Conservation (phyloP, 2,888 invertebrate species). For the Morinoia aosen region DNA sequence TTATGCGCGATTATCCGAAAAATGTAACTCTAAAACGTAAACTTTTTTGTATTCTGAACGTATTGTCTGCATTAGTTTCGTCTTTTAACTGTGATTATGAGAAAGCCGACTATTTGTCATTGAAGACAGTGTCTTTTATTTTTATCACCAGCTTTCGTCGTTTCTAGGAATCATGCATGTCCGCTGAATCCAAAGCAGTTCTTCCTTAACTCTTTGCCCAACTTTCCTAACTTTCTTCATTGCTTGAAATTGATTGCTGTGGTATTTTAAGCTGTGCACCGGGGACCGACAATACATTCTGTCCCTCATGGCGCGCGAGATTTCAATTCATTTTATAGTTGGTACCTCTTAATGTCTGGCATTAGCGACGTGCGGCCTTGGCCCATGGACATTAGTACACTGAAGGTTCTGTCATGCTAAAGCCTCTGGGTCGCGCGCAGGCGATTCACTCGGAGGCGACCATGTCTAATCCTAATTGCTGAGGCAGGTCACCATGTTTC, state of each 20-base stretch:
- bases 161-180: neutral
- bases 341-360: neutral
- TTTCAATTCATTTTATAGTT: neutral
- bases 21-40: no score
- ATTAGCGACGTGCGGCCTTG: neutral
- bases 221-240: neutral
- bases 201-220: neutral
- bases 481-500: neutral
- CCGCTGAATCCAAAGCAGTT: neutral
- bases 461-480: neutral
- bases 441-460: neutral
- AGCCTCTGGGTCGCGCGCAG: neutral
- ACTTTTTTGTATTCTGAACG: no score
- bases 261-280: neutral
- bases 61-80: no score
- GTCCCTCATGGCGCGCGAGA: neutral
- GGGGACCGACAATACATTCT: neutral
- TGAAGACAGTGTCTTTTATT: neutral
- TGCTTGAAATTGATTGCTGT: neutral
- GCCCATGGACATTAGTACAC: neutral
- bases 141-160: neutral
- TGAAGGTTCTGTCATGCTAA: neutral
- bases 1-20: no score
- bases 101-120: neutral
- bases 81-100: neutral